Base-by-base conservation (phyloP, 2,797 vertebrate species). In the Chaunax sp. region DNA sequence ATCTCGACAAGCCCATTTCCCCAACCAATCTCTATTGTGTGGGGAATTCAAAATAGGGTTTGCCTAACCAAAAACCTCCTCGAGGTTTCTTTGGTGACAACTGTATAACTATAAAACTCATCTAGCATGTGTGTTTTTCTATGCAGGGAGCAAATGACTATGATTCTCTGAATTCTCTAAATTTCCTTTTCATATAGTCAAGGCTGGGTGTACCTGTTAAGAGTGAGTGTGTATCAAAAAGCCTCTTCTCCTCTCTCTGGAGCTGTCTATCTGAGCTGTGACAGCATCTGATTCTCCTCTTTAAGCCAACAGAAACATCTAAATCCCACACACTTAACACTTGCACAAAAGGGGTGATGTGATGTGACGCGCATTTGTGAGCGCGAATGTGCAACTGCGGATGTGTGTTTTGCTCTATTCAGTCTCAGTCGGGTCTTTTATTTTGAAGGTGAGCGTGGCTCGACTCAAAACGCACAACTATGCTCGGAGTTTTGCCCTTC, bases 261-360 rank as follows among this genome's bases (percentile, higher is more conserved):
- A 78, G 76, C 84, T 78, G 80, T 86, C 80, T 86, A 73, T 87
- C 71, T 73, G 75, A 79, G 86, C 72, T 78, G 83, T 84, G 87
- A 86, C 86, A 84, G 86, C 70, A 77, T 83, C 82, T 78, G 82
- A 89, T 81, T 90, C 86, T 87, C 78, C 80, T 90, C 87, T 84
- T 81, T 82, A 86, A 89, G 83, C 85, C 85, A 87, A 83, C 75
- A 87, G 85, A 87, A 90, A 92, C 87, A 87, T 89, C 88, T 92
- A 84, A 90, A 87, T 90, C 87, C 84, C 87, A 89, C 88, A 90
- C 87, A 89, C 88, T 90, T 89, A 90, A 89, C 90, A 86, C 84
- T 85, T 74, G 33, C 86, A 90, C 84, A 88, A 87, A 87, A 79
- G 78, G 75, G 81, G 75, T 74, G 87, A 88, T 72, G 80, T 47